Evolutionary conservation across 2,888 invertebrate species (phyloP).

Genomic region (Ptychoptera contaminata): DNA sequence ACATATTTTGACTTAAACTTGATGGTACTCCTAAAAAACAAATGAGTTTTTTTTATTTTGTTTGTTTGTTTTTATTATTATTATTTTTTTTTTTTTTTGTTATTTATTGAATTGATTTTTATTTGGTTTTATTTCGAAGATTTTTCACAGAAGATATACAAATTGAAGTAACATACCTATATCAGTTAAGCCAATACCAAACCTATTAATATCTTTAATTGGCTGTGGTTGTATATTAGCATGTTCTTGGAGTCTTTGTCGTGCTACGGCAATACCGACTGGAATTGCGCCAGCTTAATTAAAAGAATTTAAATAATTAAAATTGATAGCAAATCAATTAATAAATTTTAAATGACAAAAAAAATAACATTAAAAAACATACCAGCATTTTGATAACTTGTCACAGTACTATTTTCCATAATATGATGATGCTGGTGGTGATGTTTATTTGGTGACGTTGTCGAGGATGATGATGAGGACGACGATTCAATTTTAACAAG

Average conservation of each 20-base stretch:
- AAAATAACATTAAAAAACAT: not conserved
- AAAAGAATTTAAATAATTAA: not conserved
- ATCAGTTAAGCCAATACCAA: constrained; percentile 29
- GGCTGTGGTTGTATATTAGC: constrained; percentile 19
- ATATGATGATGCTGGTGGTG: constrained; percentile 12
- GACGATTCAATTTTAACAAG: constrained; percentile 29
- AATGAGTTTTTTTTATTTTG: constrained; percentile 4
- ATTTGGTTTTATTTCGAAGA: constrained; percentile 1
- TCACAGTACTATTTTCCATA: constrained; percentile 18
- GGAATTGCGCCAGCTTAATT: constrained; percentile 45
- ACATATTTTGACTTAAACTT: constrained; percentile 16
- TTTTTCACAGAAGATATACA: not conserved
- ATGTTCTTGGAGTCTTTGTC: constrained; percentile 45
- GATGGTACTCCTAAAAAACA: constrained; percentile 8
- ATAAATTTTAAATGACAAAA: not conserved
- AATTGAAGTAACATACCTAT: constrained; percentile 20
- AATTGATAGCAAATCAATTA: not conserved
- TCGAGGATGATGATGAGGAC: constrained; percentile 17
- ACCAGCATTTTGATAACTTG: constrained; percentile 11
- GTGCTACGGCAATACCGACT: constrained; percentile 70
- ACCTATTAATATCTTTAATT: constrained; percentile 28
- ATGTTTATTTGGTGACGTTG: constrained; percentile 11
- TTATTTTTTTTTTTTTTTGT: not conserved
- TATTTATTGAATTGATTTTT: too few relatives aligned
- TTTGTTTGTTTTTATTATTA: constrained; percentile 4